Conservation (phyloP, 2,113 vertebrate species). For the Paradisaea rubra region DNA sequence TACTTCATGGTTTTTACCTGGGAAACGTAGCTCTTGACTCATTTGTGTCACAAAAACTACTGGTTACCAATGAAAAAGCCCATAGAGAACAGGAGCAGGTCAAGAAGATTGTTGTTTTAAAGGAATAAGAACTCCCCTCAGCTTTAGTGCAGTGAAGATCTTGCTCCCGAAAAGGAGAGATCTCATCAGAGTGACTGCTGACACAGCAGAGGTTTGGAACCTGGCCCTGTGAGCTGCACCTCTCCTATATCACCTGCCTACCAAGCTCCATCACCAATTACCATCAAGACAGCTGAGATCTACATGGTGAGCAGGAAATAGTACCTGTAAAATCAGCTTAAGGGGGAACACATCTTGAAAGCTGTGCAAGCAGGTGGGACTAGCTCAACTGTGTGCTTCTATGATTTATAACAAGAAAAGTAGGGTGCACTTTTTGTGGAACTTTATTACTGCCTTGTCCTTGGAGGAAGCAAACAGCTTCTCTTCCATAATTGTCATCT, state of each 20-base stretch:
- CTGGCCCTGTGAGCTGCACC: neutral
- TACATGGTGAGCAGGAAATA: neutral
- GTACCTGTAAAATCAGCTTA: neutral
- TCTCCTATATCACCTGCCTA: neutral
- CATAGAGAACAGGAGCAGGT: neutral
- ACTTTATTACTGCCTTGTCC: slow-evolving; percentile 13
- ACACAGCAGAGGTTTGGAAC: neutral
- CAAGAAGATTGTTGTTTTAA: neutral
- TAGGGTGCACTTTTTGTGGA: neutral
- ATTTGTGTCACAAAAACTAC: neutral
- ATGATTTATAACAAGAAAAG: neutral
- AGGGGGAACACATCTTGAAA: neutral
- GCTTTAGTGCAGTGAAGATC: neutral
- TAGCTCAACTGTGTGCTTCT: neutral
- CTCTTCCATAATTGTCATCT: neutral
- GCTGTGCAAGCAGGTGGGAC: neutral
- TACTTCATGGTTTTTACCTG: neutral
- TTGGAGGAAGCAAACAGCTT: neutral
- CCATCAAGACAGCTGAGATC: neutral
- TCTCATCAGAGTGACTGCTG: neutral
- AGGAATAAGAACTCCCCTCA: neutral
- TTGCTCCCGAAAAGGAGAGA: neutral
- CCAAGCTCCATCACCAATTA: neutral
- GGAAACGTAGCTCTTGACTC: neutral
- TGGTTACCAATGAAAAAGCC: neutral